Conservation (phyloP, 2,113 vertebrate genomes). For the Ammodytes marinus region DNA sequence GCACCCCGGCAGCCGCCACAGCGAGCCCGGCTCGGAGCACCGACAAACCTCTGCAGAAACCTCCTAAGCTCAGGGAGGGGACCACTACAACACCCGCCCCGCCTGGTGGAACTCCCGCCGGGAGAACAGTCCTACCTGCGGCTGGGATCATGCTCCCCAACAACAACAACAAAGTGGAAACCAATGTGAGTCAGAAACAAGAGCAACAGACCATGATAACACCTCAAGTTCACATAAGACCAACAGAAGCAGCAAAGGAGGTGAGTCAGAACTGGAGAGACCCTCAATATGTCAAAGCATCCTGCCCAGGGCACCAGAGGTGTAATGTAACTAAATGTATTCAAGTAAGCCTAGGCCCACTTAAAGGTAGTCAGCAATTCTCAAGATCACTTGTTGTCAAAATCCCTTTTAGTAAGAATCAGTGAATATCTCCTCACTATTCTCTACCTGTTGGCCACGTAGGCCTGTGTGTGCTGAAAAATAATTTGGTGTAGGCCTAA, state of each 20-base stretch:
- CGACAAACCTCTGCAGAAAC: slow-evolving; percentile 1
- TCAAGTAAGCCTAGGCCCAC: no score
- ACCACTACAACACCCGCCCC: slow-evolving; percentile 4
- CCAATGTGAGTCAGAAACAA: not conserved
- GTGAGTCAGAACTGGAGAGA: not conserved
- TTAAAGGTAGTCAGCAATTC: no score
- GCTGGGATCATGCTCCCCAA: slow-evolving; percentile 72
- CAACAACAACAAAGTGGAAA: slow-evolving; percentile 56
- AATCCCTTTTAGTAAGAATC: no score
- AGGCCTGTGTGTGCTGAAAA: no score
- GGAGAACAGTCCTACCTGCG: slow-evolving; percentile 49
- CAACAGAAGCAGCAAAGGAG: not conserved
- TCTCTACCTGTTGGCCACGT: no score
- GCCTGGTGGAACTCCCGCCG: not conserved
- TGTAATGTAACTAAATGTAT: no score
- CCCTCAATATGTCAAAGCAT: not conserved
- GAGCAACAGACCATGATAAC: not conserved
- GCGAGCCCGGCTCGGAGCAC: not conserved
- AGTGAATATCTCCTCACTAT: no score
- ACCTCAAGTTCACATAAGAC: not conserved
- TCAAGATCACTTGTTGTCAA: no score
- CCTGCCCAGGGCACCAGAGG: not conserved
- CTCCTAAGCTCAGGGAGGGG: not conserved
- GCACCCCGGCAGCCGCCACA: no score
- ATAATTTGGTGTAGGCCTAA: no score